phyloP scores from a whole-genome alignment of 2,888 invertebrate species.

The Dryocosmus kuriphilus region DNA sequence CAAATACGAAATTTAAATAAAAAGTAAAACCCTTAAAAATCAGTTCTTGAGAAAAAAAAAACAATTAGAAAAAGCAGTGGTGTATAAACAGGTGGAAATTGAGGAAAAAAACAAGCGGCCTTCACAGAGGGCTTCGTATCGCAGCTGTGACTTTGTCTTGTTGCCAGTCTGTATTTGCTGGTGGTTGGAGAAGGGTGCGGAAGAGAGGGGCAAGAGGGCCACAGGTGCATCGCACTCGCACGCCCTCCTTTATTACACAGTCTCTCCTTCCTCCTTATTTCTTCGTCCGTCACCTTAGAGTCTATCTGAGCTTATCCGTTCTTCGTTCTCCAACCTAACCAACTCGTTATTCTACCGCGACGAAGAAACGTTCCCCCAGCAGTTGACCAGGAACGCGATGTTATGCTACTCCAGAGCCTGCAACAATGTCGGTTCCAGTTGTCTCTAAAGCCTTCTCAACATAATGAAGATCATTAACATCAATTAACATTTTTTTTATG shows the following conservation, averaged over 20 bases:
- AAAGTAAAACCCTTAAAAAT: background rate
- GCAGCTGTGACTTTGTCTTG: conserved; percentile 45
- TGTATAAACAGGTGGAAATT: conserved; percentile 6
- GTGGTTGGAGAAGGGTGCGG: conserved; percentile 47
- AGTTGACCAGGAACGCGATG: background rate
- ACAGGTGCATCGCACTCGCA: conserved; percentile 72
- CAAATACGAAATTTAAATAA: background rate
- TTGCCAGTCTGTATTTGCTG: conserved; percentile 12
- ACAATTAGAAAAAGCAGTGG: background rate
- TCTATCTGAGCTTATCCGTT: conserved; percentile 38
- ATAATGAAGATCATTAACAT: background rate
- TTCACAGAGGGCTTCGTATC: conserved; percentile 27
- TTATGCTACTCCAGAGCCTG: background rate
- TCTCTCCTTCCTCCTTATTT: conserved; percentile 47
- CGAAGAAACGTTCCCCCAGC: background rate
- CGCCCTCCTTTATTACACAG: conserved; percentile 64
- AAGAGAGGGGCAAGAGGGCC: conserved; percentile 63
- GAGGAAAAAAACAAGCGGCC: conserved; percentile 14
- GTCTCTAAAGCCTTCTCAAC: background rate
- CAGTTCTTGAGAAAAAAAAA: background rate
- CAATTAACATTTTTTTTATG: background rate
- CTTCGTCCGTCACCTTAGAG: conserved; percentile 46
- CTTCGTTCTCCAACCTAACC: conserved; percentile 21
- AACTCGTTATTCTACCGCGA: conserved; percentile 5
- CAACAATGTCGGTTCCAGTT: background rate